Base-by-base conservation (phyloP, 1,140 invertebrate species). In the Coboldia fuscipes region DNA sequence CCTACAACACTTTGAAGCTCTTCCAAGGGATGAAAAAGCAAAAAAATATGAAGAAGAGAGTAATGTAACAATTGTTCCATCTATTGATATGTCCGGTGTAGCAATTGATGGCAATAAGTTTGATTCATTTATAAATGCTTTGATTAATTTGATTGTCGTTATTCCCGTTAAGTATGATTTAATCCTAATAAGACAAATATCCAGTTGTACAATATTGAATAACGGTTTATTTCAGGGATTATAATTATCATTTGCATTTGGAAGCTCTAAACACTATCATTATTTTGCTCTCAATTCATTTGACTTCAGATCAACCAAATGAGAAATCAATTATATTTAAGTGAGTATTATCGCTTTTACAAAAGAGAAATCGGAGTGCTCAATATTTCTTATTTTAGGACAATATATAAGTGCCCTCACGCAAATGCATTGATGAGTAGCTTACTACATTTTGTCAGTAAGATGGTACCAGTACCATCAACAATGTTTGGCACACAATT, bases 191-290 rank as follows among this genome's bases (percentile, higher is more conserved):
- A 7, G 28, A 16, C 6, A 14, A 30, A 30, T 14, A 35, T 9
- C 10, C 12, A 13, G 14, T 26, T 14, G n/a, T 12, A 35, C 9
- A 9, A 35, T n/a, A 13, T 28, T 17, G 34, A 15, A n/a, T 27
- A 15, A 9, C 8, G 13, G 49, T 41, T 50, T 40, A 35, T 68
- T 68, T 21, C 54, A 85, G 81, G 39, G 79, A 85, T 50, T 75
- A 75, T 43, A 94, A 89, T 19, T 90, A 92, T 57, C 69, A 75
- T 26, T 59, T 93, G 22, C 86, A 88, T 44, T 53, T 85, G 39
- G 89, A 96, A 56, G 75, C 81, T 22, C 68, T 92, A 26, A 92
- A 90, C 51, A 77, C 74, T 21, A 51, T 94, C 15, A 60, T 94
- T 4, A 74, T 88, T 0, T 53, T 94, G 14, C 63, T 94, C 38